These are phyloP conservation scores for Mylabris sibirica DNA, from an alignment of 2,888 invertebrate genomes.

Conservation along the genomic window DNA sequence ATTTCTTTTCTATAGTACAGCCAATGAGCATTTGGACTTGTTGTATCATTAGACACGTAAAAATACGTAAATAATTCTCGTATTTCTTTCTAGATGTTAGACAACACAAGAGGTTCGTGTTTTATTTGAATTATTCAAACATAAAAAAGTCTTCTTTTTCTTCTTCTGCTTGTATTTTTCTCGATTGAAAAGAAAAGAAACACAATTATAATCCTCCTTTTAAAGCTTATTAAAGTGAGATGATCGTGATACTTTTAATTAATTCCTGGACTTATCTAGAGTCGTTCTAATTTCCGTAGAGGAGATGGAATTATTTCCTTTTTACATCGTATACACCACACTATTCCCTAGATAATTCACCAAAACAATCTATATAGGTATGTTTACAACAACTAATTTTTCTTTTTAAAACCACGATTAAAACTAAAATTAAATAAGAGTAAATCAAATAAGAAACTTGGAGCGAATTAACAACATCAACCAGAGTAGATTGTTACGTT, in stretches of 20 bases:
- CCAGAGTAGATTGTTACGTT: constrained; percentile 31
- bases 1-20: background rate
- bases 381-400: constrained; percentile 19
- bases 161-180: constrained; percentile 21
- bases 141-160: constrained; percentile 46
- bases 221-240: constrained; percentile 28
- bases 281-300: constrained; percentile 32
- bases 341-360: background rate
- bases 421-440: constrained; percentile 9
- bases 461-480: constrained; percentile 13
- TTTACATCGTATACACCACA: constrained; percentile 9
- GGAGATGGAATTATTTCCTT: constrained; percentile 38
- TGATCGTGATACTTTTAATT: constrained; percentile 37
- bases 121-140: constrained; percentile 51
- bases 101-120: constrained; percentile 33
- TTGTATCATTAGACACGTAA: constrained; percentile 56
- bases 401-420: constrained; percentile 19
- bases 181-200: background rate
- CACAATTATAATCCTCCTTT: background rate
- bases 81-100: constrained; percentile 42
- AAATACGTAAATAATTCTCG: constrained; percentile 51
- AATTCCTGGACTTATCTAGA: constrained; percentile 24
- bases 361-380: constrained; percentile 14
- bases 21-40: constrained; percentile 40
- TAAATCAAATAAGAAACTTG: background rate